phyloP scores from a whole-genome alignment of 2,797 vertebrate genomes.

The Moxostoma hubbsi region DNA sequence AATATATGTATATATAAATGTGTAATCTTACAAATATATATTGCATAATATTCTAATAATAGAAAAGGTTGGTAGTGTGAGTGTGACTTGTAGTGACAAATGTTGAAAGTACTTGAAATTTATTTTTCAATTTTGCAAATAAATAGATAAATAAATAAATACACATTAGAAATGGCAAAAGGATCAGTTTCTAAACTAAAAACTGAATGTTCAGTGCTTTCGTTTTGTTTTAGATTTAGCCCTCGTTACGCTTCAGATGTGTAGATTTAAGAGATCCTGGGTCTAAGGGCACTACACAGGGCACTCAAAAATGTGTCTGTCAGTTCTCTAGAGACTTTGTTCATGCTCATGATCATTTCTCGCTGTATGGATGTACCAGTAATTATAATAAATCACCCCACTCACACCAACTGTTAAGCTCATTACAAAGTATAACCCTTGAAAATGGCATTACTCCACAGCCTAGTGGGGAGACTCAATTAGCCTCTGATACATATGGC shows the following conservation, averaged over 20 bases:
- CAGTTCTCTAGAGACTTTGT: not conserved
- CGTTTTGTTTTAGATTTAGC: not conserved
- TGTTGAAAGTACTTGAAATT: no score
- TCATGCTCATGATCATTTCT: slow-evolving; percentile 3
- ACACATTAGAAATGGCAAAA: no score
- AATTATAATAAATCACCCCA: slow-evolving; percentile 12
- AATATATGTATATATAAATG: no score
- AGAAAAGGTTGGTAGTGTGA: no score
- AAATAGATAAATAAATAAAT: no score
- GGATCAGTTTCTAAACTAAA: not conserved
- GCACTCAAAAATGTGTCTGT: not conserved
- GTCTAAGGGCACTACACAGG: no score
- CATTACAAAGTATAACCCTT: slow-evolving; percentile 21
- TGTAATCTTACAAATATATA: no score
- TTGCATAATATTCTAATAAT: no score
- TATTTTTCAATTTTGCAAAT: no score
- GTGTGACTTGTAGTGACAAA: no score
- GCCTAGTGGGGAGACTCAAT: slow-evolving; percentile 19
- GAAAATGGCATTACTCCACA: slow-evolving; percentile 21
- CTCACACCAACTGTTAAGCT: not conserved
- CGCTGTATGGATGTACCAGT: not conserved
- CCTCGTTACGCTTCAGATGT: not conserved
- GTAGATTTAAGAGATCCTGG: not conserved
- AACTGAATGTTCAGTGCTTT: not conserved
- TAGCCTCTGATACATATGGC: slow-evolving; percentile 30